Percentiles rank a stretch among this genome's conserved stretches.
These are phyloP conservation scores for Zaprionus taronus DNA, from an alignment of 1,140 invertebrate genomes.

Conservation along the genomic window DNA sequence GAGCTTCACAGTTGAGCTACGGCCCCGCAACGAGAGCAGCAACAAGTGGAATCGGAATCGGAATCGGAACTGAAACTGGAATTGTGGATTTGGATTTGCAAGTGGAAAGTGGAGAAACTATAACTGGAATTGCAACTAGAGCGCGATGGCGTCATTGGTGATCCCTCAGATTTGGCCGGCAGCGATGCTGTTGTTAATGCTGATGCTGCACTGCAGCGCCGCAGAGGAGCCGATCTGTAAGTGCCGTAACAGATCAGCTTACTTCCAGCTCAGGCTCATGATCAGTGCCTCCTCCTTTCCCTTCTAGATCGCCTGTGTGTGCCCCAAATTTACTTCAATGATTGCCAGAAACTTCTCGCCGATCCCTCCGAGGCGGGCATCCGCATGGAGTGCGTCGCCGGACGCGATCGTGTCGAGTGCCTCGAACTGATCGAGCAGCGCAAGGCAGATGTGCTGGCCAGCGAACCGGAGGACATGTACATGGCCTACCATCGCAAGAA, in stretches of 20 bases:
- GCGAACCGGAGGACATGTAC: constrained; percentile 92
- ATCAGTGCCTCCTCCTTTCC: background rate
- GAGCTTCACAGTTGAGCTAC: constrained; percentile 62
- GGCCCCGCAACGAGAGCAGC: constrained; percentile 6
- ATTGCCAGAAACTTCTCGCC: constrained; percentile 88
- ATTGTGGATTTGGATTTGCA: background rate
- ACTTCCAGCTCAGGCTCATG: background rate
- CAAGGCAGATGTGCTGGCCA: constrained; percentile 91
- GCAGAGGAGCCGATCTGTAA: constrained; percentile 72
- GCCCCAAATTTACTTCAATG: constrained; percentile 86
- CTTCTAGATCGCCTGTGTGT: constrained; percentile 89
- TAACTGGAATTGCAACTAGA: background rate
- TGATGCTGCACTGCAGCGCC: constrained; percentile 28
- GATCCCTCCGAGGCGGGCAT: constrained; percentile 87
- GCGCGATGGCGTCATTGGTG: constrained; percentile 34
- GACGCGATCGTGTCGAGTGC: constrained; percentile 91
- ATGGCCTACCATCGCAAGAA: constrained; percentile 89
- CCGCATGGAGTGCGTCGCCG: constrained; percentile 87
- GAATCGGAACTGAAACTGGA: background rate
- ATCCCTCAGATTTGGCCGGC: constrained; percentile 29
- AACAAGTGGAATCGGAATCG: constrained; percentile 38
- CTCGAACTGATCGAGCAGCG: constrained; percentile 89
- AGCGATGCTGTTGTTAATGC: constrained; percentile 26
- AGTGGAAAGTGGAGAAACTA: no score
- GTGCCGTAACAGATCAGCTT: background rate